Evolutionary conservation across 2,888 invertebrate species (phyloP), one percentile per base, ranked within the genome.

Genomic region (Abrostola triplasia): DNA sequence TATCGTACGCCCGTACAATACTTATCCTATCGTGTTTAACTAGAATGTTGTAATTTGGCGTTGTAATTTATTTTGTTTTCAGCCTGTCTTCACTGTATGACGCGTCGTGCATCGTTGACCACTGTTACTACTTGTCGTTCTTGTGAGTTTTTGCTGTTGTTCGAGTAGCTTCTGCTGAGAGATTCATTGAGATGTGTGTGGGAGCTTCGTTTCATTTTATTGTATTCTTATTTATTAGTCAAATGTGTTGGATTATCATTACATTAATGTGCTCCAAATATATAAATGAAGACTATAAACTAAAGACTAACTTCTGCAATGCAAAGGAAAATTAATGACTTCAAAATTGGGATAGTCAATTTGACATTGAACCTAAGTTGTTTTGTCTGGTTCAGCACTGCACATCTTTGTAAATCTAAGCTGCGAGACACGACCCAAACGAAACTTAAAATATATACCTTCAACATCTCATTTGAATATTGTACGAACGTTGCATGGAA

Each of bases 11-110:
- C 82, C 82, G 84, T 78, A 77, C 82, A 80, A 83, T 81, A 83
- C 80, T 88, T 82, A 89, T 90, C 87, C 87, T 91, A 87, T 91
- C 91, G 91, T 92, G 91, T 84, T 85, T 67, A 67, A 81, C 84
- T 85, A 87, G 87, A 90, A 88, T 89, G 89, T 84, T 85, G 85
- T 89, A 89, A 90, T 90, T 92, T 88, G 89, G 89, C 82, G 81
- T 85, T 77, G 80, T 84, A 79, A 90, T 91, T 91, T 89, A 88
- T 88, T 86, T 87, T 89, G 89, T 91, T 90, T 89, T 88, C 86
- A 84, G 82, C 80, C 84, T 83, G 87, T 87, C 88, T 87, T 82
- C 73, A 67, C 73, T 75, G 68, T 81, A 80, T 81, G 81, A 82
- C 79, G 81, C 82, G 86, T 84, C 81, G 67, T 86, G 90, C 86